Percentiles rank a stretch among this genome's conserved stretches.
Evolutionary conservation across 2,113 vertebrate genomes (phyloP).

Genomic region (Rattus norvegicus): DNA sequence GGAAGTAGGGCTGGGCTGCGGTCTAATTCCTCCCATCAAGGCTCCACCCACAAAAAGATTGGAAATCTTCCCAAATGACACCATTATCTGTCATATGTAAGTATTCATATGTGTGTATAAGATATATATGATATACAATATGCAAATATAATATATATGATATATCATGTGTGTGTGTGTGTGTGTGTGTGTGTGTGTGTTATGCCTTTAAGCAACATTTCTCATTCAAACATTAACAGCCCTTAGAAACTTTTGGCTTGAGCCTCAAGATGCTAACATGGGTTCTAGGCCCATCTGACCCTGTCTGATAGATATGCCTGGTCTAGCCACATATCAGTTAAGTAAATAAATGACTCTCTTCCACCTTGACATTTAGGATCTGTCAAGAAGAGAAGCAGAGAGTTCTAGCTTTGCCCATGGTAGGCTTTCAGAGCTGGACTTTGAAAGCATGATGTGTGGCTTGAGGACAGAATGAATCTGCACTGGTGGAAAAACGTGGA

Average conservation of each 20-base stretch:
- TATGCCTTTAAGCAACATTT: background rate
- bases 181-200: background rate
- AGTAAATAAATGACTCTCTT: slow-evolving; percentile 72
- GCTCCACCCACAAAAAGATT: background rate
- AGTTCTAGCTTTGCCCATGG: slow-evolving; percentile 60
- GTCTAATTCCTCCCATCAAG: background rate
- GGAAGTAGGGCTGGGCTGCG: background rate
- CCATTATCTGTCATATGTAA: no score
- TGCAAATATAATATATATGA: no score
- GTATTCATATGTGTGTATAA: no score
- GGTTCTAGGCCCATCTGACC: slow-evolving; percentile 25
- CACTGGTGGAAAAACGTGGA: background rate
- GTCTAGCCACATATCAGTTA: slow-evolving; percentile 34
- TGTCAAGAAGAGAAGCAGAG: slow-evolving; percentile 70
- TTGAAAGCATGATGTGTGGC: slow-evolving; percentile 60
- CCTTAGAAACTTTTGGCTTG: background rate
- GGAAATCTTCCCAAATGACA: background rate
- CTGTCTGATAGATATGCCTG: background rate
- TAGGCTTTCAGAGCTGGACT: slow-evolving; percentile 64
- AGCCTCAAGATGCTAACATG: background rate
- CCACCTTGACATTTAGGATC: slow-evolving; percentile 72
- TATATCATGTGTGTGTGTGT: background rate
- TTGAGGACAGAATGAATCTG: slow-evolving; percentile 61
- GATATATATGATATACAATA: no score
- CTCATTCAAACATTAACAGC: background rate